These are phyloP conservation scores for Adineta ricciae DNA, from an alignment of 2,888 invertebrate species.

Conservation along the genomic window DNA sequence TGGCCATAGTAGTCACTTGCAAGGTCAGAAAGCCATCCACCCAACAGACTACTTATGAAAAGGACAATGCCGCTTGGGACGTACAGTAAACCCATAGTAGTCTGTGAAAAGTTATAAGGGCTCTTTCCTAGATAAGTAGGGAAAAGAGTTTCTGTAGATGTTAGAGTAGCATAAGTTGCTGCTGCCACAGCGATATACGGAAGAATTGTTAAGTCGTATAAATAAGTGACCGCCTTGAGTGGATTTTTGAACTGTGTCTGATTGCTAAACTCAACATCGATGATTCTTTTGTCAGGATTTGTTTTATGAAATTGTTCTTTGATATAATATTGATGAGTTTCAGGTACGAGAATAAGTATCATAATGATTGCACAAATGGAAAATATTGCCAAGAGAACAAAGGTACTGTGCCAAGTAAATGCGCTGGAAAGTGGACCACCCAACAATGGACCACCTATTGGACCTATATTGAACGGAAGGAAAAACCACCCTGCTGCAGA, in stretches of 20 bases:
- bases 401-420: background rate
- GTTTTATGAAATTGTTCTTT: background rate
- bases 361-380: background rate
- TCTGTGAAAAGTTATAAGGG: background rate
- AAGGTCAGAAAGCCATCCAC: background rate
- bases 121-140: background rate
- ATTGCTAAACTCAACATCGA: background rate
- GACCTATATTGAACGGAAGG: background rate
- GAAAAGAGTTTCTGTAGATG: background rate
- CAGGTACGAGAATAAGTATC: background rate
- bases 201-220: background rate
- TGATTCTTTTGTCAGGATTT: background rate
- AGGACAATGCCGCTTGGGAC: background rate
- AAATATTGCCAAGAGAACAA: background rate
- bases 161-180: background rate
- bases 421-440: background rate
- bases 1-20: background rate
- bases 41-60: background rate
- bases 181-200: background rate
- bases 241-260: background rate
- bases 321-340: background rate
- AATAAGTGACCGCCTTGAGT: background rate
- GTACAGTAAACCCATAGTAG: background rate
- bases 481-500: background rate
- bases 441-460: background rate